Base-by-base conservation (phyloP, 2,797 vertebrate species). In the Neosilurus hyrtlii region DNA sequence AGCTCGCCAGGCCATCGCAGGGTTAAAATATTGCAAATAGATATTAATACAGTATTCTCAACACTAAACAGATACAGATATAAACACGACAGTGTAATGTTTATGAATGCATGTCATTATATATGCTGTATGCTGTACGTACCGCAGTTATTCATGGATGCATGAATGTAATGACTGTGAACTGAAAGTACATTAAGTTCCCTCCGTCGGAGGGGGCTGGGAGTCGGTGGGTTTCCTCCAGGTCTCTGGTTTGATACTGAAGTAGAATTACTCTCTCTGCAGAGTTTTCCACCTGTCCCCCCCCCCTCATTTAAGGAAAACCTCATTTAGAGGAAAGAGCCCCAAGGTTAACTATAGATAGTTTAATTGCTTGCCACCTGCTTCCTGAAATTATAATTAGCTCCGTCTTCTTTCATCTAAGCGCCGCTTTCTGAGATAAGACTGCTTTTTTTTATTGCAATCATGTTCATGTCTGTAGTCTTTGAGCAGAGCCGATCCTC, bases 401-500 rank as follows among this genome's bases (percentile, higher is more conserved):
- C 30, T 63, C 77, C 7, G 59, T 66, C 76, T 79, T 30, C 22
- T 30, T 74, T 84, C 76, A 79, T 62, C 62, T 0, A 72, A 22
- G 51, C 35, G 54, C 51, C 77, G 82, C 43, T 7, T 77, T 77
- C 57, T 37, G 63, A 30, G 35, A 84, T 79, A 81, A 82, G 83
- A 26, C 57, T 24, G 11, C 70, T 20, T n/a, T 82, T 88, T 83
- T 81, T 74, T 57, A 62, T 43, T 24, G 85, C 74, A 84, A 86
- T 79, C 87, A 76, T 82, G 84, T 87, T 82, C 82, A 24, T 84
- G 87, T 86, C 87, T 89, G 86, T 87, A 82, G 89, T 88, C 82
- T 63, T 84, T 51, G 79, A 57, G 86, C 84, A 87, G 87, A 61
- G 65, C 65, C 82, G 79, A 86, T 86, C 89, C 84, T 83, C 68